Base-by-base conservation (phyloP, 2,797 vertebrate genomes). In the Gymnocypris eckloni region DNA sequence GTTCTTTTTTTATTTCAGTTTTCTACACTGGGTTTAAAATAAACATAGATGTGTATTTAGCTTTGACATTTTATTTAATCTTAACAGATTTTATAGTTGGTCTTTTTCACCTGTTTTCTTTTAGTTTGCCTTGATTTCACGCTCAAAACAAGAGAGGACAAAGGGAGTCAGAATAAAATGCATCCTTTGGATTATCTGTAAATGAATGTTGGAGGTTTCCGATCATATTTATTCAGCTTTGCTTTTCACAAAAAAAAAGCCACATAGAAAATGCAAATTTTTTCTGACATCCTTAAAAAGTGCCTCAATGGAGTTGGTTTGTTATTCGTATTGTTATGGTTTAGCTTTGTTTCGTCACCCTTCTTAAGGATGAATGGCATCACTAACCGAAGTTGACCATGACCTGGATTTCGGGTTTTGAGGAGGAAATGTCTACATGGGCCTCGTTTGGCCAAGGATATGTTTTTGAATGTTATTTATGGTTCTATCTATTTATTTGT, bases 381-480 rank as follows among this genome's bases (percentile, higher is more conserved):
- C 39, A 79, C 89, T 90, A 86, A 22, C 81, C 67, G 79, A 83
- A 81, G 67, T 75, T 85, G 87, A 67, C 71, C 43, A 13, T 52
- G 45, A 77, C 20, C 39, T 71, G 70, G 39, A 67, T 80, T 67
- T 43, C 61, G 7, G 8, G 18, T 45, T 78, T 78, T 89, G 72
- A 84, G 90, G 89, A 91, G 89, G 87, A 92, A 86, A 81, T 86
- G 84, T 86, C 88, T 52, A 86, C 54, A 86, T 86, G 92, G 94
- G 94, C 93, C 82, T 43, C 86, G 88, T 93, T 91, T 92, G 94
- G 93, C 94, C 94, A 95, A 95, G 94, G 93, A 94, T 94, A 81
- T 93, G 33, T 94, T 94, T 86, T 91, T 94, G 91, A 94, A 94
- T 95, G 93, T 94, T 96, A 95, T 96, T 95, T 95, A 95, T 96